Conservation (phyloP, 2,888 invertebrate genomes). For the Hoplodrina ambigua region DNA sequence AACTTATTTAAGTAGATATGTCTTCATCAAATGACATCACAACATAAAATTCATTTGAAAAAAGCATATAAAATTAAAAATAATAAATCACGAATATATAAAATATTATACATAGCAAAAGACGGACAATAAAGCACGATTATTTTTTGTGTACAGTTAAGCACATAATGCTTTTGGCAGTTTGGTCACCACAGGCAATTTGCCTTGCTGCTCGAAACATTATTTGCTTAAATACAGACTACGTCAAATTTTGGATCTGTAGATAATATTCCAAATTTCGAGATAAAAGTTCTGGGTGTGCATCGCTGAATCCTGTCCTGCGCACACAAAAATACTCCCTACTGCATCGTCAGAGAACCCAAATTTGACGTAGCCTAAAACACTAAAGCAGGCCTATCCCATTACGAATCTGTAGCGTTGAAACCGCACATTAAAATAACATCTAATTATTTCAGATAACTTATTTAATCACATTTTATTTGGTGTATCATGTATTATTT, state of each 20-base stretch:
- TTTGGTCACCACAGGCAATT: background rate
- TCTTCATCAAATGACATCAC: slow-evolving; percentile 18
- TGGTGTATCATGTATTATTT: slow-evolving; percentile 66
- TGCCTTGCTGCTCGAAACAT: slow-evolving; percentile 8
- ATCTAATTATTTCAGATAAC: slow-evolving; percentile 64
- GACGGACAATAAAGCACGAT: slow-evolving; percentile 19
- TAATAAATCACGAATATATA: slow-evolving; percentile 34
- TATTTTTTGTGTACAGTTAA: slow-evolving; percentile 24
- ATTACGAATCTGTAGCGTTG: slow-evolving; percentile 61
- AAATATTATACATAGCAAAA: slow-evolving; percentile 34
- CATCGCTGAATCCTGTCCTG: background rate
- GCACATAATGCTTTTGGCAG: slow-evolving; percentile 24
- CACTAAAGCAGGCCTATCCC: slow-evolving; percentile 1
- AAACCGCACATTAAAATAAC: slow-evolving; percentile 59
- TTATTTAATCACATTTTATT: slow-evolving; percentile 75
- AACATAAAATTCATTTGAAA: slow-evolving; percentile 1
- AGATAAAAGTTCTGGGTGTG: background rate
- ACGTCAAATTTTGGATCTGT: slow-evolving; percentile 6
- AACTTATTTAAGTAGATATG: slow-evolving; percentile 15
- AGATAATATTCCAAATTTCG: too few species aligned
- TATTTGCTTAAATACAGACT: slow-evolving; percentile 14
- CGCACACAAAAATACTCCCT: background rate
- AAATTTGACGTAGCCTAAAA: slow-evolving; percentile 14
- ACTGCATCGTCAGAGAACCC: background rate
- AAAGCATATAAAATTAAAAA: slow-evolving; percentile 33